These are phyloP conservation scores for Cantharis rustica DNA, from an alignment of 2,888 invertebrate species.

Conservation along the genomic window DNA sequence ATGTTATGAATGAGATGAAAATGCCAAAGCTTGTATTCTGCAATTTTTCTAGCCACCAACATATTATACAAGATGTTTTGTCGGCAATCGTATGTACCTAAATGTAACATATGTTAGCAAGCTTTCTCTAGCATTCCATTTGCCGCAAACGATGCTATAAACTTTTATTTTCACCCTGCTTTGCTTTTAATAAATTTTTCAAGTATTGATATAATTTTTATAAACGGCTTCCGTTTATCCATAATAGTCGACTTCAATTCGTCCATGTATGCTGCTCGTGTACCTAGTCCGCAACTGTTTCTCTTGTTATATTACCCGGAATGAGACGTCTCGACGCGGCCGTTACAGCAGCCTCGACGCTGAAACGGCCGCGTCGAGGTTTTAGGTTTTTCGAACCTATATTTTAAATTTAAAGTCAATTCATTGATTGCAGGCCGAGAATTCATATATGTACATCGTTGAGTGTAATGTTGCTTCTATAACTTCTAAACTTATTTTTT, in stretches of 20 bases:
- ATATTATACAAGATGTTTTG: slow-evolving; percentile 4
- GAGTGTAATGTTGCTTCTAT: too few species aligned
- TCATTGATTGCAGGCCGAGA: too few species aligned
- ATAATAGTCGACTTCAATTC: neutral
- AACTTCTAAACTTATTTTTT: too few species aligned
- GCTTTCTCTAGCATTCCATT: slow-evolving; percentile 31
- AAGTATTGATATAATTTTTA: slow-evolving; percentile 21
- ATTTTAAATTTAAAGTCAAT: too few species aligned
- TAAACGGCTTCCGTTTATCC: slow-evolving; percentile 1
- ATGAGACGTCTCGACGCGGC: too few species aligned
- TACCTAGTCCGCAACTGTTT: neutral
- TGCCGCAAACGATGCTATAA: slow-evolving; percentile 30
- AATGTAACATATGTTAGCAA: slow-evolving; percentile 31
- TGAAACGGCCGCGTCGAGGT: too few species aligned
- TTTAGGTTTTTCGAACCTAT: too few species aligned
- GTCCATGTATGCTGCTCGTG: slow-evolving; percentile 11
- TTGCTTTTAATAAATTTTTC: slow-evolving; percentile 27
- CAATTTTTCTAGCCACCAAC: slow-evolving; percentile 1
- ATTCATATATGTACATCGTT: too few species aligned
- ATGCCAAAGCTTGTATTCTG: slow-evolving; percentile 6
- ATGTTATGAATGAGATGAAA: slow-evolving; percentile 11
- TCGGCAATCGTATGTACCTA: slow-evolving; percentile 4
- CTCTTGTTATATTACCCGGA: too few species aligned
- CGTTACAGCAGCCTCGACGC: too few species aligned
- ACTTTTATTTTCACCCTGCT: slow-evolving; percentile 30